Evolutionary conservation across 1,140 invertebrate species (phyloP), one percentile per base, ranked within the genome.

Genomic region (Galendromus occidentalis): DNA sequence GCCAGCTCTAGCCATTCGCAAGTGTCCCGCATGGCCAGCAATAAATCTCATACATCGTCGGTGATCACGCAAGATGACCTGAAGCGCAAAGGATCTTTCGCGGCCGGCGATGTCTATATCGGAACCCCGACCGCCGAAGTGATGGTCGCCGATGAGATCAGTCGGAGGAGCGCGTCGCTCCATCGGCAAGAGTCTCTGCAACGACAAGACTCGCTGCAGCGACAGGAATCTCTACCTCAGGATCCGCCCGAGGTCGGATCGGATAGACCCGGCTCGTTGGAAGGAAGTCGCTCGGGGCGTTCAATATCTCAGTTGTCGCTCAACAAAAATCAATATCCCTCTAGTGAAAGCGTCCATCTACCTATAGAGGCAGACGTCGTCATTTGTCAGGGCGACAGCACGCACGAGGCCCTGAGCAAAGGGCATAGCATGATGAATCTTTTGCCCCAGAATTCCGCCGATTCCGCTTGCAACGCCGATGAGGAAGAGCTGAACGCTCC

Each of bases 11-110:
- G 51, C 51, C 51, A 59, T 59, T 59, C 51, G 22, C 51, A 59
- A 22, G 51, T 59, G 1, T 59, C 51, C 25, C 51, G 51, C 17
- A 59, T 59, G 51, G 51, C 51, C 14, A 59, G 51, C 51, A 59
- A 59, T 59, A 59, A 59, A 59, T 59, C 51, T 17, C 51, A 59
- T 33, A 59, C 51, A 18, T 59, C 51, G 51, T 59, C 51, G 14
- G 51, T 59, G 51, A 59, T 59, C 12, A 59, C 51, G 17, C 51
- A 59, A 17, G 51, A 59, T 4, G 51, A 59, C 20, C 9, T 59
- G 14, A 59, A 59, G 9, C 51, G 51, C 14, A 59, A 59, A 25
- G 51, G 51, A 14, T 59, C 51, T 14, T 59, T 59, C 22, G 51
- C 51, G 25, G 51, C 51, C 14, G 51, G 51, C 51, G 51, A 59